Evolutionary conservation across 1,140 invertebrate genomes (phyloP).

Genomic region (Calliphora vicina): DNA sequence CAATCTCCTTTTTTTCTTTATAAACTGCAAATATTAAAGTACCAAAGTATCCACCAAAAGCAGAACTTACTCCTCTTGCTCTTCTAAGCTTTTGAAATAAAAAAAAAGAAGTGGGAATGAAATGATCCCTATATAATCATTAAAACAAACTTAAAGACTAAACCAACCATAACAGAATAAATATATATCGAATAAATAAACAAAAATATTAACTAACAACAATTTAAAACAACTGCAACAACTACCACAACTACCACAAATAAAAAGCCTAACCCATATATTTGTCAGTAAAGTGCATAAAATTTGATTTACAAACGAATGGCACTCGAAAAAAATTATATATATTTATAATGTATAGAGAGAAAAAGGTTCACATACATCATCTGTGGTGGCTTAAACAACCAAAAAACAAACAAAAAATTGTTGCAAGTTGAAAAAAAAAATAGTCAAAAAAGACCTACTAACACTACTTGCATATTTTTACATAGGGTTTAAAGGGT

Average conservation of each 20-base stretch:
- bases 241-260: neutral
- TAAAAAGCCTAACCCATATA: conserved; percentile 59
- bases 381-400: neutral
- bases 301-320: conserved; percentile 54
- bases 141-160: neutral
- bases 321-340: neutral
- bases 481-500: too few species aligned
- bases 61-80: neutral
- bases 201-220: conserved; percentile 1
- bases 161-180: too few species aligned
- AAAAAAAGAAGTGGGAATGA: neutral
- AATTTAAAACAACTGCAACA: neutral
- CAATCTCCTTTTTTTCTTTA: neutral
- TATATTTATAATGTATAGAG: neutral
- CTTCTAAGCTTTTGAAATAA: too few species aligned
- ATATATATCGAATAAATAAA: too few species aligned
- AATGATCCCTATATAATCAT: neutral
- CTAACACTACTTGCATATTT: neutral
- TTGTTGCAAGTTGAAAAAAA: neutral
- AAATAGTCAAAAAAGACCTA: neutral
- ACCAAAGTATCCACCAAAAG: neutral
- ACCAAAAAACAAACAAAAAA: neutral
- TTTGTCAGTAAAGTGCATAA: conserved; percentile 58
- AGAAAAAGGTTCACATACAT: conserved; percentile 21
- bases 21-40: neutral